Conservation (phyloP, 2,797 vertebrate species). For the Echeneis naucrates region DNA sequence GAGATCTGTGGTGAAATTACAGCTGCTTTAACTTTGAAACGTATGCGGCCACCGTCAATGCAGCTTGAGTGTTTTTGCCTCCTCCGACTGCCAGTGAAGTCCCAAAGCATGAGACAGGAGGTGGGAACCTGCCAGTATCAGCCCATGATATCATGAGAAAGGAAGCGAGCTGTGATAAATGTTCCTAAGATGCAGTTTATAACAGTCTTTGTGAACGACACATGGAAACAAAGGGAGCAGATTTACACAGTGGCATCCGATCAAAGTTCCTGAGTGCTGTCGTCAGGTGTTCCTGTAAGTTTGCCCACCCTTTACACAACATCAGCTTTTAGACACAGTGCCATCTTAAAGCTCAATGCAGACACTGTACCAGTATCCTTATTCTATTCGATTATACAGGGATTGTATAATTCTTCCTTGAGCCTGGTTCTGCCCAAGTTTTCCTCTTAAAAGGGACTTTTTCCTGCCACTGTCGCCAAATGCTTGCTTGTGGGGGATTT, state of each 20-base stretch:
- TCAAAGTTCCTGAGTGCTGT: neutral
- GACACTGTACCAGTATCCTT: neutral
- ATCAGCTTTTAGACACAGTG: neutral
- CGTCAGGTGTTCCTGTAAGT: constrained; percentile 11
- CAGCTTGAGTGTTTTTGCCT: constrained; percentile 46
- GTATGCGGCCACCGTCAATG: constrained; percentile 55
- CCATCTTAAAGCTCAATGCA: constrained; percentile 4
- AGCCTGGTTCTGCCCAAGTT: no score
- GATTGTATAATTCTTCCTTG: no score
- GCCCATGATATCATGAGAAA: constrained; percentile 79
- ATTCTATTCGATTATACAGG: neutral
- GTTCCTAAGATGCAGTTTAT: constrained; percentile 60
- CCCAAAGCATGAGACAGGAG: constrained; percentile 55
- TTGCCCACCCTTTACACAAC: neutral
- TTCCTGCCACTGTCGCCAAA: no score
- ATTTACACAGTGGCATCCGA: constrained; percentile 37
- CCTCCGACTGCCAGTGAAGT: constrained; percentile 52
- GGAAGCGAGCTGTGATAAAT: constrained; percentile 64
- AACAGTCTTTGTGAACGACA: constrained; percentile 47
- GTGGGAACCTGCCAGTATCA: constrained; percentile 63
- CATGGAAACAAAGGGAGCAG: constrained; percentile 33
- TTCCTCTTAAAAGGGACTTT: no score
- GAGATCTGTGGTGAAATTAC: constrained; percentile 33
- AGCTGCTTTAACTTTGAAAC: constrained; percentile 43
- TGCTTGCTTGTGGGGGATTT: no score